Evolutionary conservation across 2,797 vertebrate genomes (phyloP).

Genomic region (Chelidonichthys spinosus): DNA sequence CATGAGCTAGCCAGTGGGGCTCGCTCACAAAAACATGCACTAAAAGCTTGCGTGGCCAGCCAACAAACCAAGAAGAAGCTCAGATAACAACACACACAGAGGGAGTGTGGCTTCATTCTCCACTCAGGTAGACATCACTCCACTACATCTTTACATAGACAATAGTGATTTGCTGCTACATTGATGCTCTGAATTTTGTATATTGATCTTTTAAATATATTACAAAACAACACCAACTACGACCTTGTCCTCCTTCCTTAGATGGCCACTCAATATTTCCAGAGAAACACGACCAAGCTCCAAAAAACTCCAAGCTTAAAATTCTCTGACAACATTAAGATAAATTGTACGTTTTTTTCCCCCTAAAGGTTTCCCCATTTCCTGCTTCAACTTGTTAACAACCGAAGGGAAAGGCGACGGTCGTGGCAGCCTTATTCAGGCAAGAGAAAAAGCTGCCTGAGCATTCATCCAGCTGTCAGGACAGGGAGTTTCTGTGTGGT

Average conservation of each 20-base stretch:
- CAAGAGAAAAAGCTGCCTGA: conserved; percentile 18
- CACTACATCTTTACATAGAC: no score
- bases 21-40: no score
- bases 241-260: background rate
- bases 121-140: no score
- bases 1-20: no score
- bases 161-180: no score
- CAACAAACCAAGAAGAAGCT: no score
- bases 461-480: conserved; percentile 26
- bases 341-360: conserved; percentile 23
- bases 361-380: background rate
- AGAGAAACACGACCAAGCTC: conserved; percentile 3
- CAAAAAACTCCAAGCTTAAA: conserved; percentile 9
- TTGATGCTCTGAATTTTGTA: no score
- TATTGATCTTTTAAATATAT: background rate
- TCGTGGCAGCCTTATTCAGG: conserved; percentile 20
- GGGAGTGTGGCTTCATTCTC: no score
- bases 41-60: no score
- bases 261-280: conserved; percentile 21
- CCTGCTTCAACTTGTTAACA: conserved; percentile 1
- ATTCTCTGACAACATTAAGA: conserved; percentile 13
- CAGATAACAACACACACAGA: no score
- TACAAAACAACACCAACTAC: conserved; percentile 5
- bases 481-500: conserved; percentile 45
- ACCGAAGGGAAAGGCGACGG: background rate